These are phyloP conservation scores for Drosophila arawakana DNA, from an alignment of 1,140 invertebrate species.

Conservation along the genomic window DNA sequence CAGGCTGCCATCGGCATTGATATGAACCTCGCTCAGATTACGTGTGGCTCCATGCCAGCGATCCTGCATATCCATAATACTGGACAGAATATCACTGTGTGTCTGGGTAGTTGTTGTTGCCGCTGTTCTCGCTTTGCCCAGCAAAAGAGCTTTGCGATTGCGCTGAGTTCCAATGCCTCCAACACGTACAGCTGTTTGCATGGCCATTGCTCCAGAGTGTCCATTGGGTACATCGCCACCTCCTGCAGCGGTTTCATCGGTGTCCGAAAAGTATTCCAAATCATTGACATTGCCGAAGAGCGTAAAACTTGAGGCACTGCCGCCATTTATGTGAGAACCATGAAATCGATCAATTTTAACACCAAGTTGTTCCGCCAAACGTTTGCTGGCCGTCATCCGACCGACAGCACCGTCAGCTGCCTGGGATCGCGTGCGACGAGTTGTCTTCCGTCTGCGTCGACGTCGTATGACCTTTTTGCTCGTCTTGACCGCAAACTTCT, in stretches of 20 bases:
- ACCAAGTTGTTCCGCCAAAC: constrained; percentile 73
- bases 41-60: constrained; percentile 87
- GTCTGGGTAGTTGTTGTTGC: constrained; percentile 21
- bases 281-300: constrained; percentile 87
- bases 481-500: constrained; percentile 86
- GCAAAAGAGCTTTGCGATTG: constrained; percentile 60
- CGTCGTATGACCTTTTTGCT: constrained; percentile 84
- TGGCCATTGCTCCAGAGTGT: constrained; percentile 84
- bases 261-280: constrained; percentile 87
- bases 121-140: constrained; percentile 57
- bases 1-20: constrained; percentile 76
- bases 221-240: constrained; percentile 24
- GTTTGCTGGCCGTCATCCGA: constrained; percentile 84
- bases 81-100: constrained; percentile 88
- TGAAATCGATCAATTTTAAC: constrained; percentile 73
- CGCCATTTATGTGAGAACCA: constrained; percentile 56
- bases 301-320: constrained; percentile 79
- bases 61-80: constrained; percentile 90
- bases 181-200: constrained; percentile 71
- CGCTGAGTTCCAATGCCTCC: constrained; percentile 61
- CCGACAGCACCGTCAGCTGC: constrained; percentile 54
- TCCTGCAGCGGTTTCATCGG: constrained; percentile 39
- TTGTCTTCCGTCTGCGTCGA: constrained; percentile 81
- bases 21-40: constrained; percentile 71
- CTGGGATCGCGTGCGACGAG: constrained; percentile 14